Evolutionary conservation across 2,797 vertebrate species (phyloP), one percentile per base, ranked within the genome.

Genomic region (Vireo griseus): DNA sequence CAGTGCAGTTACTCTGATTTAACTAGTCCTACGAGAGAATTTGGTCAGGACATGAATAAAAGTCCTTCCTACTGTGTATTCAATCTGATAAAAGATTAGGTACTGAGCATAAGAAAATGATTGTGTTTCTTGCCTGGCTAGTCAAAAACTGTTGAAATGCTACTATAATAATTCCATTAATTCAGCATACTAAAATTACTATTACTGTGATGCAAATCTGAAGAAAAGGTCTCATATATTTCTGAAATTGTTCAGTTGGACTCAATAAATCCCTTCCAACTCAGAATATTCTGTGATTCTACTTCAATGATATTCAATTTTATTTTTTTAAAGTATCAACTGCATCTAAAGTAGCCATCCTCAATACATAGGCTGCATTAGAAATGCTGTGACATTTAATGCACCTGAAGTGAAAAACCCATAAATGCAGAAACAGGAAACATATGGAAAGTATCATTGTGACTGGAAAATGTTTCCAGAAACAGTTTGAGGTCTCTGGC

Each of bases 1-100:
- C 92, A 91, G 47, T 89, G 92, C 93, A 95, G 91, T 95, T 90
- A 84, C 44, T 95, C 39, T 88, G 47, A 75, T 90, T 85, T 88
- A 86, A 69, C 17, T 42, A 86, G 63, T 79, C 62, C 45, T 89
- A 29, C 2, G 20, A 47, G 26, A 82, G 21, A 89, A 86, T 90
- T 72, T 57, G 21, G 39, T 78, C 76, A 90, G 76, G 40, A 61
- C 51, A 71, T 13, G 66, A 91, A 81, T 47, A 44, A 17, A 57
- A 86, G n/a, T 90, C 26, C 54, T 95, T 94, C 78, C n/a, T 79
- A 66, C 48, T 83, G 5, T 12, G 16, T 92, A 35, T 91, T 89
- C 63, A 90, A 92, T 61, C 57, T 75, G 51, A 59, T 40, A 59
- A 68, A 86, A 84, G 44, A 71, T 80, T 51, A 68, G 40, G 94